Percentiles rank a stretch among this genome's conserved stretches.
These are phyloP conservation scores for Dasyprocta punctata DNA, from an alignment of 2,113 vertebrate genomes.

Conservation along the genomic window DNA sequence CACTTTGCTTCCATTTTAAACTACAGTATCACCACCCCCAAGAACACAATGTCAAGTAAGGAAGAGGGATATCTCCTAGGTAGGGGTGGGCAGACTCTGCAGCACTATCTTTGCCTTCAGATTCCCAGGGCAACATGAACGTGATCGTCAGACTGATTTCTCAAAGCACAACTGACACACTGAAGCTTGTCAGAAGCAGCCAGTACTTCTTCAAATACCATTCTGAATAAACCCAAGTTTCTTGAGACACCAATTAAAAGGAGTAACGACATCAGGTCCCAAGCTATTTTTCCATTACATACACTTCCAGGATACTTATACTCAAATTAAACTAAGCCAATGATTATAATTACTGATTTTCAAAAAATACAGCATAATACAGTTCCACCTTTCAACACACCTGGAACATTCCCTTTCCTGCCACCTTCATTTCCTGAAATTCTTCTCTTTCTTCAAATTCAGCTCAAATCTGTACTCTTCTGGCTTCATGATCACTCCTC, in stretches of 20 bases:
- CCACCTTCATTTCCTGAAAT: background rate
- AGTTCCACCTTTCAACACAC: too few relatives aligned
- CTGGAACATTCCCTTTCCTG: background rate
- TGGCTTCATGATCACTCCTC: background rate
- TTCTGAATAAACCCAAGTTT: background rate
- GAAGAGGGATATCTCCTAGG: background rate
- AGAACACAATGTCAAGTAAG: background rate
- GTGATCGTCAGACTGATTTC: background rate
- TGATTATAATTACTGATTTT: background rate
- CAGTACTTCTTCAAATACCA: background rate
- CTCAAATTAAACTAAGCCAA: background rate
- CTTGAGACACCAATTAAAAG: background rate
- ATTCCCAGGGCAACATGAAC: background rate
- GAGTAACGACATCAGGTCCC: background rate
- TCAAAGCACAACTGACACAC: background rate
- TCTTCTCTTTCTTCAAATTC: background rate
- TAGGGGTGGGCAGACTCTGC: background rate
- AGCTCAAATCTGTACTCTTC: background rate
- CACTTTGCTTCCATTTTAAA: slow-evolving; percentile 21
- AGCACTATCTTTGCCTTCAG: background rate
- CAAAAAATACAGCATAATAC: background rate
- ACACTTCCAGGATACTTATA: background rate
- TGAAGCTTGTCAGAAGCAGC: background rate
- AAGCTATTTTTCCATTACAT: background rate
- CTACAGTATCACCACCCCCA: background rate